phyloP scores from a whole-genome alignment of 1,140 invertebrate genomes.

The Gryllus bimaculatus region DNA sequence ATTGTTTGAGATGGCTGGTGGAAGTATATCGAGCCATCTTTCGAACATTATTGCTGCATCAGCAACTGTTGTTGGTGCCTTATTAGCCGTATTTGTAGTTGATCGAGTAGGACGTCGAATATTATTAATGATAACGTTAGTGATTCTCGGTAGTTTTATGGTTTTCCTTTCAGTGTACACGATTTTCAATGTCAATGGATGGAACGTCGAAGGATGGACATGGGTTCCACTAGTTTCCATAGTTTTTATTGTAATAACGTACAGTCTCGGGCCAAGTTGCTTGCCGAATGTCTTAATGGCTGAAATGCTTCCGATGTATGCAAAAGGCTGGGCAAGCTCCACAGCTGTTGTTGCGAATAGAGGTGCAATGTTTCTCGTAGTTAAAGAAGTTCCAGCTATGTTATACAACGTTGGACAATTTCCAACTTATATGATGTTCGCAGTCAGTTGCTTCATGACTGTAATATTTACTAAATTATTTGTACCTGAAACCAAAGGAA shows the following conservation, averaged over 20 bases:
- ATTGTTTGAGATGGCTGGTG: no score
- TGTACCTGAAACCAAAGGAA: conserved; percentile 75
- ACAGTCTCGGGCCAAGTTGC: conserved; percentile 54
- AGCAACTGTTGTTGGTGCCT: conserved; percentile 58
- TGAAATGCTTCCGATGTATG: conserved; percentile 64
- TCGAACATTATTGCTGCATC: conserved; percentile 69
- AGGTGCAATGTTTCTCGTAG: conserved; percentile 49
- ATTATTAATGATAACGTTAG: conserved; percentile 57
- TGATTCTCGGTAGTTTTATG: conserved; percentile 47
- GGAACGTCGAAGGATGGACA: conserved; percentile 33
- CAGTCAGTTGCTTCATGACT: conserved; percentile 53
- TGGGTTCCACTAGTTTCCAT: conserved; percentile 57
- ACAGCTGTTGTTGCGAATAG: conserved; percentile 37
- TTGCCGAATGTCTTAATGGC: conserved; percentile 75
- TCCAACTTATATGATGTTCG: conserved; percentile 70
- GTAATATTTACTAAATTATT: conserved; percentile 51
- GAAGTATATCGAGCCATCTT: conserved; percentile 28
- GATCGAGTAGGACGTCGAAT: conserved; percentile 63
- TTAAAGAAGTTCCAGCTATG: conserved; percentile 59
- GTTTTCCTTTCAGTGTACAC: conserved; percentile 58
- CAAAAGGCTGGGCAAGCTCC: conserved; percentile 45
- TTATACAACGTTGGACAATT: conserved; percentile 48
- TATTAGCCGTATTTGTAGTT: conserved; percentile 57
- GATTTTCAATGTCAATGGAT: conserved; percentile 45
- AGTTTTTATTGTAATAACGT: conserved; percentile 41